phyloP scores from a whole-genome alignment of 2,797 vertebrate genomes.

The Aselliscus stoliczkanus region DNA sequence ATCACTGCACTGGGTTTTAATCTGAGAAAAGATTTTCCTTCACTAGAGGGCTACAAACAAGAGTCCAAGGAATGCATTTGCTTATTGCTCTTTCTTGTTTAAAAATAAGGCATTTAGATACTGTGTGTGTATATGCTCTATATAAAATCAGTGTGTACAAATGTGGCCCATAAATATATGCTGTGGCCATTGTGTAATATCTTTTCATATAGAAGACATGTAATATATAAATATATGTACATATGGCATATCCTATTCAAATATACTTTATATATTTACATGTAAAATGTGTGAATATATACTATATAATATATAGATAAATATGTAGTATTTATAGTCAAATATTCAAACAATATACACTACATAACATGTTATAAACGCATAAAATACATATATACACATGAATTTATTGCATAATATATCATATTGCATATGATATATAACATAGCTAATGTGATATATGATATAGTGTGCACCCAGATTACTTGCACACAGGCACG shows the following conservation, averaged over 20 bases:
- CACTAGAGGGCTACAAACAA: slow-evolving; percentile 16
- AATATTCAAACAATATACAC: background rate
- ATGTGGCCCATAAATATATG: slow-evolving; percentile 14
- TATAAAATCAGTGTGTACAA: slow-evolving; percentile 25
- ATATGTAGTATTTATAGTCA: slow-evolving; percentile 5
- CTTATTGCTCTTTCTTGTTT: slow-evolving; percentile 38
- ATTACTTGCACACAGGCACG: background rate
- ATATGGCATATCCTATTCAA: slow-evolving; percentile 30
- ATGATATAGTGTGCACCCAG: background rate
- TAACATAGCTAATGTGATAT: background rate
- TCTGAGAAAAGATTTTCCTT: slow-evolving; percentile 46
- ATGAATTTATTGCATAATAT: background rate
- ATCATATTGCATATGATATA: background rate
- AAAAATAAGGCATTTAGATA: slow-evolving; percentile 23
- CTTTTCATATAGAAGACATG: slow-evolving; percentile 19
- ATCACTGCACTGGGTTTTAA: slow-evolving; percentile 24
- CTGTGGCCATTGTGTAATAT: background rate
- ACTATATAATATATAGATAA: background rate
- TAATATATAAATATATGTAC: slow-evolving; percentile 6
- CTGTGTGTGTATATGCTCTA: background rate
- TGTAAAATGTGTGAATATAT: slow-evolving; percentile 36
- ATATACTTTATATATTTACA: slow-evolving; percentile 1
- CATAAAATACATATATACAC: background rate
- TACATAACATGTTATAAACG: slow-evolving; percentile 26
- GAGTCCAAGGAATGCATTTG: slow-evolving; percentile 18